Evolutionary conservation across 2,888 invertebrate species (phyloP).

Genomic region (Cordilura impudica): DNA sequence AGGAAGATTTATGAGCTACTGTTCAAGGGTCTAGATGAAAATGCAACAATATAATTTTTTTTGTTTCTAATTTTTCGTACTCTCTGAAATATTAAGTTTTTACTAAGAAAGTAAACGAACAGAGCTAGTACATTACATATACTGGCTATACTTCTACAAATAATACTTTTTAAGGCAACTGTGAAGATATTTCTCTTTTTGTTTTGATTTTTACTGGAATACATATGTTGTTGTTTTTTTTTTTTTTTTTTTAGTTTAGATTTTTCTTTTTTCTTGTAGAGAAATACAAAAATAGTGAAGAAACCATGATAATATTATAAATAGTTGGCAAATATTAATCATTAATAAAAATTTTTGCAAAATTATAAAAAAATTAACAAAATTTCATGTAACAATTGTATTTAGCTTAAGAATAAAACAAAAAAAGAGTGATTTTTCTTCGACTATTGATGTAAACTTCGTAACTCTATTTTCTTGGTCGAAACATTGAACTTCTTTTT

Average conservation of each 20-base stretch:
- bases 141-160: background rate
- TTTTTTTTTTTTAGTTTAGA: background rate
- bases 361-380: slow-evolving; percentile 40
- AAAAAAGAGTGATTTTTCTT: background rate
- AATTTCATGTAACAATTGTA: background rate
- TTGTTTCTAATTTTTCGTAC: too few relatives aligned
- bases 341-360: background rate
- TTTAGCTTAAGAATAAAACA: background rate
- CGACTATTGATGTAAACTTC: background rate
- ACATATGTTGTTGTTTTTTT: slow-evolving; percentile 36
- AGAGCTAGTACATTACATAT: too few relatives aligned
- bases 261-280: slow-evolving; percentile 25
- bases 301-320: slow-evolving; percentile 32
- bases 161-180: background rate
- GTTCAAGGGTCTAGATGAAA: too few relatives aligned
- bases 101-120: too few relatives aligned
- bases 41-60: too few relatives aligned
- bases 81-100: too few relatives aligned
- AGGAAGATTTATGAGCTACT: too few relatives aligned
- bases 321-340: slow-evolving; percentile 8
- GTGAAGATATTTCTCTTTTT: background rate
- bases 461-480: background rate
- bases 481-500: slow-evolving; percentile 23
- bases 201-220: background rate
- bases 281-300: slow-evolving; percentile 27